Evolutionary conservation across 1,140 invertebrate genomes (phyloP), one percentile per base, ranked within the genome.

Genomic region (Polypedilum vanderplanki): DNA sequence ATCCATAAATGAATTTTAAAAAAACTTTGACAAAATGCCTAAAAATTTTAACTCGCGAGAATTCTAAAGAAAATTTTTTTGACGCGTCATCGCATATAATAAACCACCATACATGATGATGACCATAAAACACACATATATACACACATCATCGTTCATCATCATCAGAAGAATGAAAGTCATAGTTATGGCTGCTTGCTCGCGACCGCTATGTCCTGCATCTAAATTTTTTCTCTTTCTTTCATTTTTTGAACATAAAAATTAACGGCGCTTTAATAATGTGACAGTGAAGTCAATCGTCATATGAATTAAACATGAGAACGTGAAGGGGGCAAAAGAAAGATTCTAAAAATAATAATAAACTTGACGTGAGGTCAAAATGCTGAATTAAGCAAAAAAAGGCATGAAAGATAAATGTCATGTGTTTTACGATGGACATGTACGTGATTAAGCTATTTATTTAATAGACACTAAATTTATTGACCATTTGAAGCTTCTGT

Each of bases 361-460:
- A 33, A 33, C 4, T n/a, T 57, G n/a, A 57, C 46, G 46, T 57
- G 46, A 57, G 46, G 46, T 57, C 46, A 57, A 57, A 33, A 33
- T 33, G 24, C n/a, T 57, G 46, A n/a, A 57, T 57, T 57, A 57
- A n/a, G n/a, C 12, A 57, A 46, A 46, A 57, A 4, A 57, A 57
- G 9, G 46, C 15, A 57, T 57, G 46, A n/a, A 12, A 57, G 46
- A 57, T 57, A 57, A 57, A 57, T 57, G 46, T 57, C 46, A 57
- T n/a, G 46, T n/a, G 10, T 57, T 57, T 33, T 33, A 33, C 24
- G 24, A 33, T 33, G 24, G 5, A 33, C 24, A 33, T 57, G 46
- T 57, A 57, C 46, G 46, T 57, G 46, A 57, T 57, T 57, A 57
- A 57, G 46, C 46, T n/a, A 57, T 57, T 57, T n/a, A 57, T 57